Base-by-base conservation (phyloP, 1,140 invertebrate genomes). In the Zaprionus capensis region DNA sequence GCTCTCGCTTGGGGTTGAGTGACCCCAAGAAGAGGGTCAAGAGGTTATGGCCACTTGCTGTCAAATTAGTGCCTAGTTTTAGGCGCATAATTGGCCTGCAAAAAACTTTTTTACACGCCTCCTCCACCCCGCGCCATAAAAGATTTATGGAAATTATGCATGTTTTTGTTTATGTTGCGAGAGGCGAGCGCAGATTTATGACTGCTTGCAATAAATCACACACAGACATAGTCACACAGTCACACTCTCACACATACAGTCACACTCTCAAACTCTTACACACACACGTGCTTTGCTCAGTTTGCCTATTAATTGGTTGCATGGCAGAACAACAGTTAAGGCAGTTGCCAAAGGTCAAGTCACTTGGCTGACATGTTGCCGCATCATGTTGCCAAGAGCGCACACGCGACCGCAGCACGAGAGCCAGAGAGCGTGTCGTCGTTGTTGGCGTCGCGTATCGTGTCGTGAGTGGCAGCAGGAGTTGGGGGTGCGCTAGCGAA, bases 101-200 rank as follows among this genome's bases (percentile, higher is more conserved):
- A 78, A 81, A 81, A 46, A 46, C 41, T 36, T 90, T 87, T 87
- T 81, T 84, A 81, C 85, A 81, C 81, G 71, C 75, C 15, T n/a
- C 41, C 7, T 7, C n/a, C 41, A 3, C n/a, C 41, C 15, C n/a
- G 41, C 41, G 41, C 72, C 72, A 85, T 85, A 77, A 90, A 90
- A 88, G 85, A 88, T 88, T 88, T 88, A 88, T 88, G 85, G 85
- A 88, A 88, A 88, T 88, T 81, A 88, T 88, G 85, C 85, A 88
- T 88, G 85, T 78, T 86, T 74, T 80, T 74, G 77, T 82, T 82
- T 83, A 75, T 82, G 72, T 62, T 66, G 56, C 64, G 53, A 70
- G 34, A 64, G 71, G 51, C 61, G 41, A 38, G 38, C 46, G 20
- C 74, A 82, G 78, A 87, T 88, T 87, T 87, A 87, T 87, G 84